A percentile compares a stretch with the other conserved stretches of the same genome.
These are phyloP conservation scores for Syngnathus acus DNA, from an alignment of 2,797 vertebrate genomes.

Conservation along the genomic window DNA sequence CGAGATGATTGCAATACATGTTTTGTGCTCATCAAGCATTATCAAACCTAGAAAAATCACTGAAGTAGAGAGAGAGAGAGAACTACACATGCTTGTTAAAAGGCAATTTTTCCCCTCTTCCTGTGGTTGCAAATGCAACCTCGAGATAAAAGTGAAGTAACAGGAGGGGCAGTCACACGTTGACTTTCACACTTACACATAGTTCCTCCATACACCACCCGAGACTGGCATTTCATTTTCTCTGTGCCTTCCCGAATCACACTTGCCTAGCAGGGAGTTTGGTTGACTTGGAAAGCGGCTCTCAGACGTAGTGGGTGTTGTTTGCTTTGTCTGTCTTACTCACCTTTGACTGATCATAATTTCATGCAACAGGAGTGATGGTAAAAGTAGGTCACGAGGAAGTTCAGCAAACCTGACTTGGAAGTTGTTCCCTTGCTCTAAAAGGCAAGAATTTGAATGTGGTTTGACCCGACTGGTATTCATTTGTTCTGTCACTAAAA, in stretches of 20 bases:
- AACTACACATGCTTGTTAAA: background rate
- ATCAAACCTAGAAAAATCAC: slow-evolving; percentile 9
- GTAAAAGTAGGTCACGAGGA: slow-evolving; percentile 56
- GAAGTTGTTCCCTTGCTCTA: slow-evolving; percentile 22
- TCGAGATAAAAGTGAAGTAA: background rate
- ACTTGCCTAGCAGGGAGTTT: slow-evolving; percentile 18
- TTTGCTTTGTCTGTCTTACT: slow-evolving; percentile 29
- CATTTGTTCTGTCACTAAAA: background rate
- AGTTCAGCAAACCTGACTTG: slow-evolving; percentile 32
- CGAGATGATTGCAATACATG: background rate
- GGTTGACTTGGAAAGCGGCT: slow-evolving; percentile 4
- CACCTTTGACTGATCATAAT: slow-evolving; percentile 32
- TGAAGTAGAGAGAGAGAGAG: background rate
- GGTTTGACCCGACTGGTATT: background rate
- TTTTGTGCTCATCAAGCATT: slow-evolving; percentile 5
- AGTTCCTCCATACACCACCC: background rate
- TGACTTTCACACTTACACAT: background rate
- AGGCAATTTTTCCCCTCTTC: background rate
- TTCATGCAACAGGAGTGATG: slow-evolving; percentile 30
- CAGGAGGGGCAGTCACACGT: background rate
- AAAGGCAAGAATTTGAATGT: background rate
- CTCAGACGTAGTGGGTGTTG: slow-evolving; percentile 31
- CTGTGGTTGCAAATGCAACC: background rate
- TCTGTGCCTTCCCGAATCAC: slow-evolving; percentile 29
- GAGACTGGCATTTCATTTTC: background rate